phyloP scores from a whole-genome alignment of 2,113 vertebrate genomes.

The Labeo rohita region DNA sequence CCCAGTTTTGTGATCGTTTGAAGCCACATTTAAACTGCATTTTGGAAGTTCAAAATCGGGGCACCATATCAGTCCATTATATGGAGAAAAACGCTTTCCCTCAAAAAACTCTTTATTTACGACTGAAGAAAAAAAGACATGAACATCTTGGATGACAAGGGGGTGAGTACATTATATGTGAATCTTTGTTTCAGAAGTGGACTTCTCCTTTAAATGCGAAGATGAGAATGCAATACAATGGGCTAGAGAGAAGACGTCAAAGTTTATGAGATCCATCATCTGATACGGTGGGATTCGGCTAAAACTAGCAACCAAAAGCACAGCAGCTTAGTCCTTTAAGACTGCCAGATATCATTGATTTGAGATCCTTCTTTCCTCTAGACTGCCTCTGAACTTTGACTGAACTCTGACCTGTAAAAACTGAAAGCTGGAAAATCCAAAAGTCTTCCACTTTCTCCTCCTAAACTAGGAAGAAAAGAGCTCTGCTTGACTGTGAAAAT shows the following conservation, averaged over 20 bases:
- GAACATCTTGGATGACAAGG: too few species aligned
- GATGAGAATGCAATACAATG: neutral
- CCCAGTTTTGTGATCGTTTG: too few species aligned
- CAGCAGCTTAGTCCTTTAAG: neutral
- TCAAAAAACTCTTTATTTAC: too few species aligned
- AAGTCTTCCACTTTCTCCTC: neutral
- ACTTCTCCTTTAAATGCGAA: neutral
- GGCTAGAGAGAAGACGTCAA: neutral
- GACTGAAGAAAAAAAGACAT: too few species aligned
- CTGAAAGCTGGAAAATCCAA: neutral
- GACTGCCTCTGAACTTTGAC: neutral
- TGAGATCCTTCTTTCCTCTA: neutral
- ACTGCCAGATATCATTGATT: neutral
- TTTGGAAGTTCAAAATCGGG: too few species aligned
- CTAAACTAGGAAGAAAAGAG: conserved; percentile 23
- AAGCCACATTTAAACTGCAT: too few species aligned
- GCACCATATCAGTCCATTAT: too few species aligned
- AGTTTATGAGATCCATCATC: neutral
- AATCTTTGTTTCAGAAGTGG: too few species aligned
- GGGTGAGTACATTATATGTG: too few species aligned
- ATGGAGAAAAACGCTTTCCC: too few species aligned
- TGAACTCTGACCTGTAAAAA: conserved; percentile 27
- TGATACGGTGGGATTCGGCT: neutral
- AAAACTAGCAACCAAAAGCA: neutral
- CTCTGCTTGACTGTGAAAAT: neutral